Conservation (phyloP, 2,888 invertebrate species). For the Opisthograptis luteolata region DNA sequence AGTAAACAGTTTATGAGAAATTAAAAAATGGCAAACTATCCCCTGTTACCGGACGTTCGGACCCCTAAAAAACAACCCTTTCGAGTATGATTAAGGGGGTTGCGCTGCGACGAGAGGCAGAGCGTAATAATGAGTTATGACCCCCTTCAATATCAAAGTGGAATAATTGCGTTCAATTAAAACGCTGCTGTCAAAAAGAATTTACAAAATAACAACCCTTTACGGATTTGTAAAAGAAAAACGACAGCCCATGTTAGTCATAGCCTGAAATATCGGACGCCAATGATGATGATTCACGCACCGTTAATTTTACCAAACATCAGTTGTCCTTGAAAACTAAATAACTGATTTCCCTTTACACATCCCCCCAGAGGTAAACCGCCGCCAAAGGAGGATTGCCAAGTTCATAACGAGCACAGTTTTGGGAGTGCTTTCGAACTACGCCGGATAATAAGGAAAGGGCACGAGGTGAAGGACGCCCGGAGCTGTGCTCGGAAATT, state of each 20-base stretch:
- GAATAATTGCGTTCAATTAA: conserved; percentile 1
- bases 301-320: conserved; percentile 14
- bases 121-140: background rate
- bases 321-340: conserved; percentile 22
- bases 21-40: background rate
- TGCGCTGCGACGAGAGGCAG: conserved; percentile 2
- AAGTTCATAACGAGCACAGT: conserved; percentile 23
- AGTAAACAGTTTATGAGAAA: background rate
- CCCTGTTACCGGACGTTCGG: background rate
- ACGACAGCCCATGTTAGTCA: conserved; percentile 1
- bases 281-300: conserved; percentile 4
- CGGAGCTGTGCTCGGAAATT: conserved; percentile 51
- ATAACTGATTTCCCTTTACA: conserved; percentile 13
- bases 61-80: conserved; percentile 2
- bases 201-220: too few species aligned
- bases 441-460: conserved; percentile 60
- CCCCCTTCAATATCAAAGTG: conserved; percentile 8
- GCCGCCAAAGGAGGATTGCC: conserved; percentile 1
- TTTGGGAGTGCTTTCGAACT: conserved; percentile 45
- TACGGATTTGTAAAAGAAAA: too few species aligned
- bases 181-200: background rate
- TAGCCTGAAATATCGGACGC: conserved; percentile 1
- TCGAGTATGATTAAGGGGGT: conserved; percentile 9
- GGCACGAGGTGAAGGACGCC: conserved; percentile 79
- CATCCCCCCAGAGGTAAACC: conserved; percentile 8